These are phyloP conservation scores for Paramuricea clavata DNA, from an alignment of 92 coral and sea anemone species.

Conservation along the genomic window DNA sequence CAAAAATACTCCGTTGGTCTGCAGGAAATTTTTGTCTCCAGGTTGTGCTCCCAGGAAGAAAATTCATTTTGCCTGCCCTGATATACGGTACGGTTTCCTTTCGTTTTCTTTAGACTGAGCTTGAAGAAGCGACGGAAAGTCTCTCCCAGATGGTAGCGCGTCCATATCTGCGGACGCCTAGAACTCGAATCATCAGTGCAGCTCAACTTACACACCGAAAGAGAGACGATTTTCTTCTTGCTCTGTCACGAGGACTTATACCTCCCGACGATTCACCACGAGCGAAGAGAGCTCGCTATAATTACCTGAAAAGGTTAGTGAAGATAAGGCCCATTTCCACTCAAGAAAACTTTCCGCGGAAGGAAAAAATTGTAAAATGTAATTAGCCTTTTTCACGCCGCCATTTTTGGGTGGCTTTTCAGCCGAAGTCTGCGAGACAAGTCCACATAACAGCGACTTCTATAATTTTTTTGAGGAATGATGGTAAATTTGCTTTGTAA, in stretches of 20 bases:
- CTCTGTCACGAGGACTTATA: constrained; percentile 91
- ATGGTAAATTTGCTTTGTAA: too few relatives aligned
- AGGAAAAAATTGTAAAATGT: too few relatives aligned
- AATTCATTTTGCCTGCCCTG: background rate
- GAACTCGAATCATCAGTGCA: constrained; percentile 87
- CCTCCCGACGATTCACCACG: constrained; percentile 86
- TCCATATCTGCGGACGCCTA: constrained; percentile 94
- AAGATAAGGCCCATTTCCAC: too few relatives aligned
- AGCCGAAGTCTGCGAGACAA: too few relatives aligned
- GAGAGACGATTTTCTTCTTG: constrained; percentile 84
- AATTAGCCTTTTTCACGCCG: too few relatives aligned
- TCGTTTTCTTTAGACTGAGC: constrained; percentile 78
- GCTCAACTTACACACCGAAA: constrained; percentile 83
- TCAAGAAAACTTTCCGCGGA: too few relatives aligned
- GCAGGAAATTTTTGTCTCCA: background rate
- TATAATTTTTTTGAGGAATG: too few relatives aligned
- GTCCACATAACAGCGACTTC: too few relatives aligned
- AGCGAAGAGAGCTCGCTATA: constrained; percentile 34
- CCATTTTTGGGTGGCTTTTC: too few relatives aligned
- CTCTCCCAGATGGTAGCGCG: constrained; percentile 97
- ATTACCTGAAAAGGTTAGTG: constrained; percentile 24
- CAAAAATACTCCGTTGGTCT: too few relatives aligned
- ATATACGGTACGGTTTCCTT: background rate
- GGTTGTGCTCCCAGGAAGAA: background rate
- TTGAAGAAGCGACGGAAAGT: constrained; percentile 92